These are phyloP conservation scores for Andrena flavipes DNA, from an alignment of 2,888 invertebrate genomes.

Conservation along the genomic window DNA sequence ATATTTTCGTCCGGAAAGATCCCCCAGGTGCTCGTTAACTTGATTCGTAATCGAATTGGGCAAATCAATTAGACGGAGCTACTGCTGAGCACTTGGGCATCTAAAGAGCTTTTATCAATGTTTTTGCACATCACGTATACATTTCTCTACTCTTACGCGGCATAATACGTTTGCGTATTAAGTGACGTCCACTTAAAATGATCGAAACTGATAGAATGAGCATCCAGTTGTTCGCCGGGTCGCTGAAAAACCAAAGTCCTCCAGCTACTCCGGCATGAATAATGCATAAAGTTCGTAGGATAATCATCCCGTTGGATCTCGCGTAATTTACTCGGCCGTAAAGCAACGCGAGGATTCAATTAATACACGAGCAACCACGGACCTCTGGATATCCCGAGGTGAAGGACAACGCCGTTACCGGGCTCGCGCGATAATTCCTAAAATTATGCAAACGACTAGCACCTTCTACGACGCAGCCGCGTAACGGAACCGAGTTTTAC, in stretches of 20 bases:
- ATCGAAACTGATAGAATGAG: too few species aligned
- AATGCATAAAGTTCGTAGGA: background rate
- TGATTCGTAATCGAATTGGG: background rate
- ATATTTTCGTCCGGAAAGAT: background rate
- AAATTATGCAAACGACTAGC: conserved; percentile 23
- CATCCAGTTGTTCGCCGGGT: background rate
- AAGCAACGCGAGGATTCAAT: conserved; percentile 15
- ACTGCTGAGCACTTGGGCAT: background rate
- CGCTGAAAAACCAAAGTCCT: background rate
- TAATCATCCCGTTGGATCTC: background rate
- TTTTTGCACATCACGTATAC: too few species aligned
- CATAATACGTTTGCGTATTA: too few species aligned
- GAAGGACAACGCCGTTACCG: conserved; percentile 8
- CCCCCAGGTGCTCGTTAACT: background rate
- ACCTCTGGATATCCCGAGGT: background rate
- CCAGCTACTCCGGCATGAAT: background rate
- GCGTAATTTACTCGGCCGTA: conserved; percentile 1
- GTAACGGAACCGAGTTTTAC: conserved; percentile 20
- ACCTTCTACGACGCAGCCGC: background rate
- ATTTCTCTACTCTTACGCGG: too few species aligned
- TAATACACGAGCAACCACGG: background rate
- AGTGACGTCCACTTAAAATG: too few species aligned
- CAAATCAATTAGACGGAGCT: background rate
- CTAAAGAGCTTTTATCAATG: background rate
- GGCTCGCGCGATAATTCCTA: background rate